These are phyloP conservation scores for Neoascia interrupta DNA, from an alignment of 2,888 invertebrate species.

Conservation along the genomic window DNA sequence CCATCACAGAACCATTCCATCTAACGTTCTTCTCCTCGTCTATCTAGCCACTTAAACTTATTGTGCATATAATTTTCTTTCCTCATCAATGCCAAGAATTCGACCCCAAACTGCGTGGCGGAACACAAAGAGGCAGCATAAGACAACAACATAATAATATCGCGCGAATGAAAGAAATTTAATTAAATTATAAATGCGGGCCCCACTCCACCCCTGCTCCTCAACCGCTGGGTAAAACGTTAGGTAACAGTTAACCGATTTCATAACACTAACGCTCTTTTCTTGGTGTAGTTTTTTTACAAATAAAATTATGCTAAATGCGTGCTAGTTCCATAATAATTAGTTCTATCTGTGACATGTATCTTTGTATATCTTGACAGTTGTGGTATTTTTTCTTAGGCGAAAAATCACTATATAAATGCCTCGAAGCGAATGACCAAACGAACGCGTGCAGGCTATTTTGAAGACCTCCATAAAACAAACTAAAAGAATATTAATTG, in stretches of 20 bases:
- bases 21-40: too few species aligned
- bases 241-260: constrained; percentile 61
- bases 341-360: constrained; percentile 59
- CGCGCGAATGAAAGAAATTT: constrained; percentile 43
- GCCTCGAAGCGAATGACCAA: constrained; percentile 8
- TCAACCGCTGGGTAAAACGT: too few species aligned
- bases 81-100: constrained; percentile 55
- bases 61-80: too few species aligned
- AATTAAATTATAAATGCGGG: constrained; percentile 58
- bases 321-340: constrained; percentile 67
- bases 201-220: too few species aligned
- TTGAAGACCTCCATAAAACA: too few species aligned
- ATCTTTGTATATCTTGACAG: constrained; percentile 40
- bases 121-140: neutral
- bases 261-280: constrained; percentile 43
- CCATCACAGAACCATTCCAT: too few species aligned
- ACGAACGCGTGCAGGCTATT: too few species aligned
- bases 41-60: too few species aligned
- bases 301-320: constrained; percentile 60
- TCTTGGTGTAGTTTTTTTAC: constrained; percentile 8
- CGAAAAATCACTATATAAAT: neutral
- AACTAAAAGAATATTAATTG: constrained; percentile 63
- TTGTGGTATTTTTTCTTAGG: neutral
- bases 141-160: constrained; percentile 17
- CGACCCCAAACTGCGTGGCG: constrained; percentile 35